Evolutionary conservation across 2,113 vertebrate genomes (phyloP).

Genomic region (Dunckerocampus dactyliophorus): DNA sequence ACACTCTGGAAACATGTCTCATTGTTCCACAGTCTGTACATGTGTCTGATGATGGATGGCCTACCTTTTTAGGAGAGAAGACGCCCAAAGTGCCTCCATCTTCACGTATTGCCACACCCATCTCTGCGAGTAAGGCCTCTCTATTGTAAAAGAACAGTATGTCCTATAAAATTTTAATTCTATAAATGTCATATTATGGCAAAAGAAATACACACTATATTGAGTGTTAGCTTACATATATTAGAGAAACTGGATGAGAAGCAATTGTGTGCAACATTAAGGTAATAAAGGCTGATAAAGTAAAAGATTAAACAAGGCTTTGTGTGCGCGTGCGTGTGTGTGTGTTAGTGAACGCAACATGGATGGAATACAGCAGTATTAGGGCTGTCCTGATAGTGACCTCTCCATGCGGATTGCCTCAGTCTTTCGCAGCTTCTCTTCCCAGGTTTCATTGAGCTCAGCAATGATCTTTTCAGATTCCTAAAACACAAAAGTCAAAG

Average conservation of each 20-base stretch:
- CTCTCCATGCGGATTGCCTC: constrained; percentile 98
- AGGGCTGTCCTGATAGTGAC: constrained; percentile 60
- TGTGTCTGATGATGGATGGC: not conserved
- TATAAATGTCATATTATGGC: not conserved
- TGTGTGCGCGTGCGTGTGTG: too few species aligned
- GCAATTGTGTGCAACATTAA: constrained; percentile 4
- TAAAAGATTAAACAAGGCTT: too few species aligned
- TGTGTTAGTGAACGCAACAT: too few species aligned
- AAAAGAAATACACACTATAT: not conserved
- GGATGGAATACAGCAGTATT: too few species aligned
- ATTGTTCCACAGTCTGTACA: not conserved
- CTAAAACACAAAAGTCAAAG: constrained; percentile 57
- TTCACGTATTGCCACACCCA: constrained; percentile 98
- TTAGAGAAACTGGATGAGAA: constrained; percentile 8
- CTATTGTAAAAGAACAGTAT: constrained; percentile 62
- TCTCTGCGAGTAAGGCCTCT: constrained; percentile 94
- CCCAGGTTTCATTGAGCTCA: constrained; percentile 88
- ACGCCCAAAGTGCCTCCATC: constrained; percentile 97
- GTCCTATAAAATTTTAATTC: not conserved
- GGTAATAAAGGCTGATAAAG: too few species aligned
- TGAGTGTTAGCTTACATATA: not conserved
- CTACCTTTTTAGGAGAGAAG: constrained; percentile 98
- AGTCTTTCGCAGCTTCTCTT: constrained; percentile 91
- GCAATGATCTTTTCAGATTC: constrained; percentile 99
- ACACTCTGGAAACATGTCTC: not conserved